These are phyloP conservation scores for Erpornis zantholeuca DNA, from an alignment of 2,113 vertebrate genomes.

Conservation along the genomic window DNA sequence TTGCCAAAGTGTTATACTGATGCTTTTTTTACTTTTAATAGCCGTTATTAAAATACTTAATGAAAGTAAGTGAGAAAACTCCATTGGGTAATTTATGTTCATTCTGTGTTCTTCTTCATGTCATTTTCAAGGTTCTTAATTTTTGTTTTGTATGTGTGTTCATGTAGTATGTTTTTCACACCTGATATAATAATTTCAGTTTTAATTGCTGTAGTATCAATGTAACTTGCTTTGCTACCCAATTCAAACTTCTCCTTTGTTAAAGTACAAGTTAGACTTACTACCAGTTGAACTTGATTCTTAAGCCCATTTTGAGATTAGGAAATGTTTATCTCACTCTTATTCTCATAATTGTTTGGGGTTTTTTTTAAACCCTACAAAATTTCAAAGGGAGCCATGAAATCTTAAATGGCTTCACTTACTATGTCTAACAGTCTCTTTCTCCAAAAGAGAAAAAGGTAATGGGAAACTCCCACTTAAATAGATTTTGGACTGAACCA, in stretches of 20 bases:
- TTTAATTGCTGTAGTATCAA: not conserved
- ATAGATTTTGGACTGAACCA: not conserved
- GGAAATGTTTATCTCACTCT: not conserved
- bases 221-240: not conserved
- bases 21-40: not conserved
- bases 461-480: not conserved
- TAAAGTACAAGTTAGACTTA: not conserved
- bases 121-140: not conserved
- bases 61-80: not conserved
- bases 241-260: not conserved
- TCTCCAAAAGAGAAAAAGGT: not conserved
- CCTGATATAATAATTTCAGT: not conserved
- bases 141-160: not conserved
- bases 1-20: not conserved
- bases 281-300: not conserved
- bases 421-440: not conserved
- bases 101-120: not conserved
- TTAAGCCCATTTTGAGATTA: not conserved
- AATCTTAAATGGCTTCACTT: not conserved
- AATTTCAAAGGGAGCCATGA: not conserved
- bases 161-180: not conserved
- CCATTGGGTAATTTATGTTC: not conserved
- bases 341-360: not conserved
- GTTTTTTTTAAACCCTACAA: not conserved
- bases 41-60: not conserved